Conservation (phyloP, 2,113 vertebrate genomes). For the Thermophis baileyi region DNA sequence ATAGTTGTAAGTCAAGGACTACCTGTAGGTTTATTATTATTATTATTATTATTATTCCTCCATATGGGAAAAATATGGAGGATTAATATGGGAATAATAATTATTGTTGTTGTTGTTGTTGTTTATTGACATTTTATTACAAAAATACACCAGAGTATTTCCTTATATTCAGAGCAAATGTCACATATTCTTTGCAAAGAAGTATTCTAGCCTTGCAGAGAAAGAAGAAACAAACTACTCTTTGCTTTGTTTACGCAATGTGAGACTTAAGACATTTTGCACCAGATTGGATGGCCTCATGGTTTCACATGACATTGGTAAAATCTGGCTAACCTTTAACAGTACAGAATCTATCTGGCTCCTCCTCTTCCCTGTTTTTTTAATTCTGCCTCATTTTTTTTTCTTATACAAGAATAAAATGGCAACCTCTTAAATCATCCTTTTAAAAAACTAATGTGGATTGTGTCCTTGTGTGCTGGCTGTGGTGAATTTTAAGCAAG, state of each 20-base stretch:
- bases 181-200: conserved; percentile 61
- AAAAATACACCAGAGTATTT: conserved; percentile 67
- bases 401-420: not conserved
- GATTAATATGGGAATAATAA: too few relatives aligned
- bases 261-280: not conserved
- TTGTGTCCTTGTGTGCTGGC: not conserved
- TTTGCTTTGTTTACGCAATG: not conserved
- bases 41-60: conserved; percentile 52
- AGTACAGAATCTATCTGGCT: not conserved
- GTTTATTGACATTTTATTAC: conserved; percentile 72
- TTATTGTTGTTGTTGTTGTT: too few relatives aligned
- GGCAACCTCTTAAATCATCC: not conserved
- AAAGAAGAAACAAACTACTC: not conserved
- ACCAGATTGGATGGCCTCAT: not conserved
- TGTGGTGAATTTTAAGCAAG: not conserved
- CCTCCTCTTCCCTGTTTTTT: not conserved
- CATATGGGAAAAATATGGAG: too few relatives aligned
- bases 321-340: not conserved
- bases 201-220: not conserved
- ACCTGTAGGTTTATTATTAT: conserved; percentile 45
- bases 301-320: not conserved
- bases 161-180: conserved; percentile 72
- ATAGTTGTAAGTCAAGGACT: too few relatives aligned
- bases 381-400: not conserved
- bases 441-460: not conserved